phyloP scores from a whole-genome alignment of 2,797 vertebrate species.

The Arrhamphus sclerolepis region DNA sequence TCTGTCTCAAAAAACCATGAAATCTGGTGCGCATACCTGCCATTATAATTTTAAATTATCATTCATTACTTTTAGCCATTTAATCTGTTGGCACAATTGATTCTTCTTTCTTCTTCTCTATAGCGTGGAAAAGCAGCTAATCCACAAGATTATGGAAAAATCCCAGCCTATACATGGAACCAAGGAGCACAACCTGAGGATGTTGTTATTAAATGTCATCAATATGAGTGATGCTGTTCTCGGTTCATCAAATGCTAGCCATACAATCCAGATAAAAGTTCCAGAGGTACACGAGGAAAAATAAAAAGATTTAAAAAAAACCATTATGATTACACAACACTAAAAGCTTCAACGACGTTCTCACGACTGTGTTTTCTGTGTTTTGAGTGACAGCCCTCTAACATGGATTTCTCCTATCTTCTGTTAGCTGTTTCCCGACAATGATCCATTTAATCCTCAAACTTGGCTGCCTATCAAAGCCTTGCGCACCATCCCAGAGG shows the following conservation, averaged over 20 bases:
- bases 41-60: background rate
- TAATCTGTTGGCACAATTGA: background rate
- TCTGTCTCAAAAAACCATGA: background rate
- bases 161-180: background rate
- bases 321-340: no score
- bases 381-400: no score
- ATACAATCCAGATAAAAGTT: constrained; percentile 2
- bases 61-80: background rate
- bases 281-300: constrained; percentile 49
- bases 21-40: background rate
- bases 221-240: constrained; percentile 8
- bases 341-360: no score
- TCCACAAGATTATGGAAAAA: constrained; percentile 34
- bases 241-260: fast-evolving
- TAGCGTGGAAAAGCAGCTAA: constrained; percentile 43
- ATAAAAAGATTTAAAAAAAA: no score
- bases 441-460: constrained; percentile 8
- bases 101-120: background rate
- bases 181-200: fast-evolving
- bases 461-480: constrained; percentile 48
- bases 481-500: constrained; percentile 17
- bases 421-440: constrained; percentile 30
- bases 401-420: background rate
- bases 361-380: no score
- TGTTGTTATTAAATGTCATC: constrained; percentile 35